Evolutionary conservation across 1,140 invertebrate genomes (phyloP).

Genomic region (Brevipalpus yothersi): DNA sequence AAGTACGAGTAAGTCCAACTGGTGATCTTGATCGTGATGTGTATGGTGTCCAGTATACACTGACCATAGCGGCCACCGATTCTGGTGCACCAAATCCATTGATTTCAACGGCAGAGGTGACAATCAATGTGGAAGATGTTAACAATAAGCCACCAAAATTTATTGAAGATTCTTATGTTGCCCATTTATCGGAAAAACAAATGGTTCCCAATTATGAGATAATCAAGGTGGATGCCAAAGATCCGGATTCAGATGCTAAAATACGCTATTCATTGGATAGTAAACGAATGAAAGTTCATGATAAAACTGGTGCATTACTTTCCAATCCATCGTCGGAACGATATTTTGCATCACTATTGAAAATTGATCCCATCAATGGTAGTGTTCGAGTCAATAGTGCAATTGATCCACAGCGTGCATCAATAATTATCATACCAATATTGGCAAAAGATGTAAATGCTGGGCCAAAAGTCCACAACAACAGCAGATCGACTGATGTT

Average conservation of each 20-base stretch:
- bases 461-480: no score
- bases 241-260: conserved; percentile 11
- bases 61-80: conserved; percentile 32
- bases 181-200: conserved; percentile 19
- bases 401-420: conserved; percentile 9
- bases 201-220: conserved; percentile 15
- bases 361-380: conserved; percentile 11
- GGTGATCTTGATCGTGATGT: conserved; percentile 43
- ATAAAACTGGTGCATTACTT: not conserved
- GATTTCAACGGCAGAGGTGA: conserved; percentile 38
- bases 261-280: conserved; percentile 1
- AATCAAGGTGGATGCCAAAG: conserved; percentile 21
- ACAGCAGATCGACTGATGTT: not conserved
- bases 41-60: conserved; percentile 35
- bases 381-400: conserved; percentile 7
- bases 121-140: conserved; percentile 36
- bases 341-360: conserved; percentile 8
- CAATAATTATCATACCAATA: conserved; percentile 10
- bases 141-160: conserved; percentile 47
- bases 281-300: not conserved
- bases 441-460: conserved; percentile 9
- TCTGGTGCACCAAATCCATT: conserved; percentile 12
- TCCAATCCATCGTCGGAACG: not conserved
- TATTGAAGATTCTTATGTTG: conserved; percentile 16
- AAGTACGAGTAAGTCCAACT: conserved; percentile 42